Evolutionary conservation across 2,888 invertebrate genomes (phyloP).

Genomic region (Erebia palarica): DNA sequence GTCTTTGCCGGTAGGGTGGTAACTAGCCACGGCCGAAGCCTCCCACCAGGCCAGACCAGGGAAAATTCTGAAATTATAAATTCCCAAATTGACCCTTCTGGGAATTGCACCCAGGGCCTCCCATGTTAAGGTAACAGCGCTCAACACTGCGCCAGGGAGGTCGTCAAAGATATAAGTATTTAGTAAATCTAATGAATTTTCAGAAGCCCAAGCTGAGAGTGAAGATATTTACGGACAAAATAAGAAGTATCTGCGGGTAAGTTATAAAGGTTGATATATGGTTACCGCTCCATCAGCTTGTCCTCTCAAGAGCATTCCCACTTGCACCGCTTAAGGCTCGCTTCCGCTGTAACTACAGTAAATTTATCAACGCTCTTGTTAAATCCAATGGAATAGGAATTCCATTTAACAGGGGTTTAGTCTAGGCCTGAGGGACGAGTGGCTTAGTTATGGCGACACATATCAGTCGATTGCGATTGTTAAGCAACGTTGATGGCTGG

Average conservation of each 20-base stretch:
- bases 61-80: no score
- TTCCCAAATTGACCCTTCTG: no score
- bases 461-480: no score
- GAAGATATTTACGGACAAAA: neutral
- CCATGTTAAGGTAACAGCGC: no score
- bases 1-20: no score
- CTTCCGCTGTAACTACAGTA: neutral
- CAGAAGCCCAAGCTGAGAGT: neutral
- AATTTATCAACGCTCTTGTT: slow-evolving; percentile 8
- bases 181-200: neutral
- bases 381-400: slow-evolving; percentile 9
- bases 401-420: neutral
- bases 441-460: no score
- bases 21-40: no score
- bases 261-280: slow-evolving; percentile 14
- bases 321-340: slow-evolving; percentile 6
- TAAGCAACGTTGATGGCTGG: no score
- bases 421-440: slow-evolving; percentile 4
- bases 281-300: slow-evolving; percentile 1
- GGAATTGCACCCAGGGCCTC: no score
- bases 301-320: slow-evolving; percentile 10
- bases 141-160: no score
- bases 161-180: no score
- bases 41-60: no score
- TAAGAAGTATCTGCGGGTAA: neutral